A percentile compares a stretch with the other conserved stretches of the same genome.
phyloP scores from a whole-genome alignment of 2,888 invertebrate genomes.

The Archaeoteleia sp. region DNA sequence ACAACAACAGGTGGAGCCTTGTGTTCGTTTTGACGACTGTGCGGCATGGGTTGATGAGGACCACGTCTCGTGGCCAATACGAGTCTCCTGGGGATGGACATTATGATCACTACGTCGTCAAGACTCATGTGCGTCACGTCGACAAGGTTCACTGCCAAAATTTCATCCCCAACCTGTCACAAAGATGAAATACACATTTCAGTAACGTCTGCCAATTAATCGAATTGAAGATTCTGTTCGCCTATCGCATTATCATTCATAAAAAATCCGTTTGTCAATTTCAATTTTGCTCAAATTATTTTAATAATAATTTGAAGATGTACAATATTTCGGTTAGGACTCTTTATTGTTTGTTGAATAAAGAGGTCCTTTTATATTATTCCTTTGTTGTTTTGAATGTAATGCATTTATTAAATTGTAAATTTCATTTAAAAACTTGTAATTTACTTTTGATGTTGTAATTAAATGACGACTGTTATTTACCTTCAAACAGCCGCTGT shows the following conservation, averaged over 20 bases:
- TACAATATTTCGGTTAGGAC: no score
- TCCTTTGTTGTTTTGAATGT: no score
- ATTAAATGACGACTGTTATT: conserved; percentile 15
- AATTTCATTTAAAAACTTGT: no score
- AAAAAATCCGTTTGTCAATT: no score
- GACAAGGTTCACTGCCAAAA: conserved; percentile 97
- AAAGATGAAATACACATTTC: conserved; percentile 36
- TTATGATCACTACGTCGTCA: conserved; percentile 99
- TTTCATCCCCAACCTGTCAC: conserved; percentile 96
- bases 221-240: no score
- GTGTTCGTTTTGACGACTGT: conserved; percentile 78
- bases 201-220: conserved; percentile 11
- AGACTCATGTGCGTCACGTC: conserved; percentile 98
- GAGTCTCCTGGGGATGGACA: conserved; percentile 98
- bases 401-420: no score
- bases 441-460: no score
- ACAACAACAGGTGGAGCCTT: conserved; percentile 95
- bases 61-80: conserved; percentile 92
- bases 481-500: conserved; percentile 95
- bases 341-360: no score
- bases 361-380: no score
- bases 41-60: conserved; percentile 70
- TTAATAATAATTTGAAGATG: no score
- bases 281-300: no score
- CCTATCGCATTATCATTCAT: no score